Conservation (phyloP, 1,140 invertebrate species). For the Drosophila ogumai region DNA sequence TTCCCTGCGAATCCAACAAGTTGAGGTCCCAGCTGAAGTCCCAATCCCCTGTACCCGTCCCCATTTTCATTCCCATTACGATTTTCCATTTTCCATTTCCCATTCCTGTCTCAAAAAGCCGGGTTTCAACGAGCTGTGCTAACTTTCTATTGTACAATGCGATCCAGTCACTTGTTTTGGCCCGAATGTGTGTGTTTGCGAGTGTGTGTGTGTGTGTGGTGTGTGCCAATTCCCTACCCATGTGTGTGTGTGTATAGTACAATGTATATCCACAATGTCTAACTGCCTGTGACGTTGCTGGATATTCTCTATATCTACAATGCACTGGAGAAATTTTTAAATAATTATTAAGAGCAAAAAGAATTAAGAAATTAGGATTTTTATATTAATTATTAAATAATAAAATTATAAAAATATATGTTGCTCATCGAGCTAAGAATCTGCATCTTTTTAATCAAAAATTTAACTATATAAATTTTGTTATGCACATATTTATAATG, state of each 20-base stretch:
- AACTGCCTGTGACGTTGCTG: slow-evolving; percentile 69
- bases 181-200: slow-evolving; percentile 5
- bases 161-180: slow-evolving; percentile 62
- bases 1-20: slow-evolving; percentile 46
- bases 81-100: slow-evolving; percentile 45
- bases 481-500: neutral
- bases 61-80: slow-evolving; percentile 22
- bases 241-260: slow-evolving; percentile 9
- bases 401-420: neutral
- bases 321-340: neutral
- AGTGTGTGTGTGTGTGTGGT: slow-evolving; percentile 34
- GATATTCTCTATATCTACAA: slow-evolving; percentile 17
- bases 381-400: neutral
- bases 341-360: neutral
- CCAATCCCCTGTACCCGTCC: neutral
- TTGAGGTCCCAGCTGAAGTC: slow-evolving; percentile 15
- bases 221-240: slow-evolving; percentile 59
- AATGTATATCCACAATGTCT: slow-evolving; percentile 57
- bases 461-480: neutral
- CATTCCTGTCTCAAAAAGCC: slow-evolving; percentile 37
- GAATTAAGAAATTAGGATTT: neutral
- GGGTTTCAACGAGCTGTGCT: slow-evolving; percentile 49
- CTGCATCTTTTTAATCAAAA: too few relatives aligned
- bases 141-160: slow-evolving; percentile 66
- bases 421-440: too few relatives aligned